Conservation (phyloP, 1,140 invertebrate genomes). For the Hormaphis cornu region DNA sequence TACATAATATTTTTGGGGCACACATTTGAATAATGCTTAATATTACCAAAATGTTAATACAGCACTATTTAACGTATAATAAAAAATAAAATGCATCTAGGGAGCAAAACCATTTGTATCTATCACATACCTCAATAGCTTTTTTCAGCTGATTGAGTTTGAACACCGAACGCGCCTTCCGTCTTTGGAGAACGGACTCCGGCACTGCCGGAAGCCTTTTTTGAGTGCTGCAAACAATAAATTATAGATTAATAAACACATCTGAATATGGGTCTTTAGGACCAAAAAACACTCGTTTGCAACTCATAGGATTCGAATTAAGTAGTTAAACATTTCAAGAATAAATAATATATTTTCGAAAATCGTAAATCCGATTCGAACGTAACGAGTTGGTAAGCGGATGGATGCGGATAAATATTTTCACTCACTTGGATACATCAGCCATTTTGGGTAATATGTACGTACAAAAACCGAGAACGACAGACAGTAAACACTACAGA, state of each 20-base stretch:
- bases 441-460: neutral
- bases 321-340: neutral
- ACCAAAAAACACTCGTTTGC: neutral
- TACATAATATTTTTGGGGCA: too few relatives aligned
- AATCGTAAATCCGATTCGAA: neutral
- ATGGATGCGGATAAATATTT: neutral
- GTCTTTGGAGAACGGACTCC: constrained; percentile 29
- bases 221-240: neutral
- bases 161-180: constrained; percentile 12
- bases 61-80: too few relatives aligned
- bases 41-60: too few relatives aligned
- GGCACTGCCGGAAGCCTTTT: constrained; percentile 31
- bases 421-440: neutral
- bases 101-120: too few relatives aligned
- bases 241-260: neutral
- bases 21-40: too few relatives aligned
- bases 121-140: constrained; percentile 50
- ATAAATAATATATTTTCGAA: neutral
- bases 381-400: neutral
- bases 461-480: neutral
- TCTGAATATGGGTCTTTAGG: neutral
- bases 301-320: too few relatives aligned
- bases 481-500: neutral
- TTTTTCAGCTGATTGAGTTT: constrained; percentile 53
- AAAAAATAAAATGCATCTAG: too few relatives aligned